These are phyloP conservation scores for Andrena bucephala DNA, from an alignment of 2,888 invertebrate genomes.

Conservation along the genomic window DNA sequence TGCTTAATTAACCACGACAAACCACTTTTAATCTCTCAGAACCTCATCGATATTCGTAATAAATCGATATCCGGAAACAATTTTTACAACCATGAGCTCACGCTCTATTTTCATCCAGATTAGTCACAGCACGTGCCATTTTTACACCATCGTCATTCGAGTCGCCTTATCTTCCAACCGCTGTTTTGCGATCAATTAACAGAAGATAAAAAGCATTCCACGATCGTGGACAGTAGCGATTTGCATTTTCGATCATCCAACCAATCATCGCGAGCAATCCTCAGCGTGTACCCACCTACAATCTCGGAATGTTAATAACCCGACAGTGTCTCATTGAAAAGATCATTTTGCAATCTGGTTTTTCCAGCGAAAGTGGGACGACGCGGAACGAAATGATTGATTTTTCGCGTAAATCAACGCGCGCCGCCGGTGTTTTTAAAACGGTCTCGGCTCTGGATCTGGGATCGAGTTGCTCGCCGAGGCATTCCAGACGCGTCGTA, in stretches of 20 bases:
- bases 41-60: not conserved
- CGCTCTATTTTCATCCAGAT: not conserved
- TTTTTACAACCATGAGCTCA: not conserved
- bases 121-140: no score
- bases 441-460: conserved; percentile 33
- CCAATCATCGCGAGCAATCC: conserved; percentile 1
- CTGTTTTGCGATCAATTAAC: not conserved
- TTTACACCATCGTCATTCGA: not conserved
- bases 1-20: not conserved
- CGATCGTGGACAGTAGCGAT: not conserved
- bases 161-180: not conserved
- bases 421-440: conserved; percentile 28
- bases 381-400: conserved; percentile 47
- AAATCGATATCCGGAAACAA: not conserved
- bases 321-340: not conserved
- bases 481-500: conserved; percentile 81
- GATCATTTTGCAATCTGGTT: conserved; percentile 5
- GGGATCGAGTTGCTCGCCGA: conserved; percentile 60
- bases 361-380: conserved; percentile 33
- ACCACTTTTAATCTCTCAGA: not conserved
- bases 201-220: not conserved
- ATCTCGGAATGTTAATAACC: conserved; percentile 18
- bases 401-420: conserved; percentile 51
- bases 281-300: not conserved
- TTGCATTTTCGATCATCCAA: conserved; percentile 17